Evolutionary conservation across 2,113 vertebrate genomes (phyloP).

Genomic region (Myrmecophaga tridactyla): DNA sequence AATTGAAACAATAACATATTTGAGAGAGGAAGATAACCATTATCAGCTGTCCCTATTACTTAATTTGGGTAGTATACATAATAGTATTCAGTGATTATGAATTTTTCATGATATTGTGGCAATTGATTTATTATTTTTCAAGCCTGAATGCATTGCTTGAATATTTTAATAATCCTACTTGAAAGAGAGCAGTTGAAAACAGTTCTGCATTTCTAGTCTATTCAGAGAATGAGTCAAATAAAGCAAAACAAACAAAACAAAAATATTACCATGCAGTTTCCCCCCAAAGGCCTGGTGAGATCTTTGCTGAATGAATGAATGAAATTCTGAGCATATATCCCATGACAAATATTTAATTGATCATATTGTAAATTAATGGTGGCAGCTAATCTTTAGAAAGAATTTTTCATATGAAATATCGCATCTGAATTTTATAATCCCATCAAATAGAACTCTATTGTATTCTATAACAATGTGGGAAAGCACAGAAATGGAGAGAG

Average conservation of each 20-base stretch:
- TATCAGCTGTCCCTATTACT: constrained; percentile 27
- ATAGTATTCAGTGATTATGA: constrained; percentile 17
- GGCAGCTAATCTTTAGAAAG: neutral
- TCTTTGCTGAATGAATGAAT: neutral
- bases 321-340: neutral
- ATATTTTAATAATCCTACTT: constrained; percentile 46
- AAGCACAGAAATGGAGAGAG: neutral
- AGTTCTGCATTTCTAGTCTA: neutral
- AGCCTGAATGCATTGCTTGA: constrained; percentile 9
- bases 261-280: neutral
- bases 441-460: neutral
- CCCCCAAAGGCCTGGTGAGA: neutral
- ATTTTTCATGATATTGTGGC: constrained; percentile 70
- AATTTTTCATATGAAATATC: neutral
- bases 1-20: neutral
- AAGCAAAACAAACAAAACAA: neutral
- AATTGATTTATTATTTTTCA: constrained; percentile 67
- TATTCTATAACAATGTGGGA: too few species aligned
- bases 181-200: constrained; percentile 14
- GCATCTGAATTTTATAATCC: neutral
- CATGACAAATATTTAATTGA: neutral
- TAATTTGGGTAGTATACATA: neutral
- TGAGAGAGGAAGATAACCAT: constrained; percentile 35
- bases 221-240: constrained; percentile 37
- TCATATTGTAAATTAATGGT: neutral